These are phyloP conservation scores for Xyrichtys novacula DNA, from an alignment of 2,797 vertebrate species.

Conservation along the genomic window DNA sequence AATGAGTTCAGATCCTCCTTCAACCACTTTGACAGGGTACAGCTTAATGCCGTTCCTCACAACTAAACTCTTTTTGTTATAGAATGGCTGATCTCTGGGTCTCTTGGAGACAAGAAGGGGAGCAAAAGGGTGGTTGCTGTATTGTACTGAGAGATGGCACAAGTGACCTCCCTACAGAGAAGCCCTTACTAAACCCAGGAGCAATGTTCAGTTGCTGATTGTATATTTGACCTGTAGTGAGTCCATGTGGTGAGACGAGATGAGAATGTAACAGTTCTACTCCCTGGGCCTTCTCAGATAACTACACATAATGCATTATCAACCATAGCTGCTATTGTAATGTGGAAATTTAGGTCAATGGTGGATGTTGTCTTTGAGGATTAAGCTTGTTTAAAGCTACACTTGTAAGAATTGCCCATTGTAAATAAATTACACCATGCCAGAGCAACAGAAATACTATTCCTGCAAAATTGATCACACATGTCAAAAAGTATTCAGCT, in stretches of 20 bases:
- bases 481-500: background rate
- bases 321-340: background rate
- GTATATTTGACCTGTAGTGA: background rate
- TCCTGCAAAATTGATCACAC: slow-evolving; percentile 16
- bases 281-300: background rate
- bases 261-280: slow-evolving; percentile 6
- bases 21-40: slow-evolving; percentile 98
- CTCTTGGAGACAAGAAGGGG: slow-evolving; percentile 7
- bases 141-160: slow-evolving; percentile 11
- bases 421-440: background rate
- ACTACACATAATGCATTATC: slow-evolving; percentile 1
- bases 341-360: background rate
- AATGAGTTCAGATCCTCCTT: slow-evolving; percentile 98
- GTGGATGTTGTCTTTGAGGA: too few relatives aligned
- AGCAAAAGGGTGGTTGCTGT: background rate
- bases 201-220: background rate
- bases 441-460: slow-evolving; percentile 9
- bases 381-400: slow-evolving; percentile 12
- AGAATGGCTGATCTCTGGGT: slow-evolving; percentile 10
- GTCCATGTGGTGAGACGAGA: background rate
- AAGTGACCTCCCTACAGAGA: background rate
- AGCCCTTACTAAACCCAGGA: background rate
- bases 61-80: slow-evolving; percentile 4
- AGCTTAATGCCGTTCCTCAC: slow-evolving; percentile 7
- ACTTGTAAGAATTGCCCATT: slow-evolving; percentile 3